Conservation (phyloP, 1,140 invertebrate genomes). For the Arion vulgaris region DNA sequence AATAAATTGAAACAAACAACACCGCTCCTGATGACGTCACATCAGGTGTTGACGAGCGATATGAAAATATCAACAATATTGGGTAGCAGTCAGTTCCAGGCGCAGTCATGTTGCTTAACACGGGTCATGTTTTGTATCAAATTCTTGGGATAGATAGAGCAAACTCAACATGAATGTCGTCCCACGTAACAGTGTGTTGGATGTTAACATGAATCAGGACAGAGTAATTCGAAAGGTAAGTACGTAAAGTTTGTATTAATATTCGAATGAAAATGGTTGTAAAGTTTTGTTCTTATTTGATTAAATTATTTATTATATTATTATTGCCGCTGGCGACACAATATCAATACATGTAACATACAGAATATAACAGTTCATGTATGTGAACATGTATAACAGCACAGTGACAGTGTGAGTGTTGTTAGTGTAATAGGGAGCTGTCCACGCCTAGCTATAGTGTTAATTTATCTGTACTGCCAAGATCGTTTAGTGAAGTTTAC, state of each 20-base stretch:
- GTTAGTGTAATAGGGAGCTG: no score
- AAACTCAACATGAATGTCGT: not conserved
- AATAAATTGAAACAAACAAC: not conserved
- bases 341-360: no score
- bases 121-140: not conserved
- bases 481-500: no score
- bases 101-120: not conserved
- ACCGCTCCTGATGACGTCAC: not conserved
- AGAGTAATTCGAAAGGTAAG: constrained; percentile 2
- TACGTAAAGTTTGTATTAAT: not conserved
- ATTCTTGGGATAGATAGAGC: not conserved
- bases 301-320: no score
- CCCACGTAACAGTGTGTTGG: not conserved
- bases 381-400: no score
- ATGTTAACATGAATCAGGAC: constrained; percentile 2
- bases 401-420: no score
- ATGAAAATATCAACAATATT: not conserved
- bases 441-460: no score
- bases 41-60: not conserved
- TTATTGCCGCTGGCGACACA: no score
- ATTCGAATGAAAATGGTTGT: no score
- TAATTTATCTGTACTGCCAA: no score
- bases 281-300: no score
- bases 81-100: not conserved
- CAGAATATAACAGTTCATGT: no score